Evolutionary conservation across 2,888 invertebrate genomes (phyloP).

Genomic region (Dryobotodes eremita): DNA sequence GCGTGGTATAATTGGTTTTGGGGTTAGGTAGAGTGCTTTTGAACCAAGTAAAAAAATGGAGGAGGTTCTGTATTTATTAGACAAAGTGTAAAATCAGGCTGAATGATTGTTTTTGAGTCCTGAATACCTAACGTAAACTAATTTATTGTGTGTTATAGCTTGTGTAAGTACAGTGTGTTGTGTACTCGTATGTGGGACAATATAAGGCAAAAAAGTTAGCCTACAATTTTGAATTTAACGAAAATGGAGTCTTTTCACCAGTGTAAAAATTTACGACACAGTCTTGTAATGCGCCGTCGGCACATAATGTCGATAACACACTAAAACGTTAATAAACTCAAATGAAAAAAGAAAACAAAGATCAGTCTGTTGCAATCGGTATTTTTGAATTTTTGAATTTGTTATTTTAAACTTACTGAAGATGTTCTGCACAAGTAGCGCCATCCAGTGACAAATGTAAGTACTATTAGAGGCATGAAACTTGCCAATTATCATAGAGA

Average conservation of each 20-base stretch:
- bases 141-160: not conserved
- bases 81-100: not conserved
- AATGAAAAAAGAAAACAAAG: no score
- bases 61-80: not conserved
- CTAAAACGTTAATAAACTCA: no score
- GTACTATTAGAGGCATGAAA: no score
- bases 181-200: not conserved
- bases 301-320: no score
- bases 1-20: conserved; percentile 20
- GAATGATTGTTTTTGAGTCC: not conserved
- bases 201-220: not conserved
- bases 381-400: no score
- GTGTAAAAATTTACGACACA: no score
- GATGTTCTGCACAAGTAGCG: no score
- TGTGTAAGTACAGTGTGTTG: not conserved
- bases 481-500: no score
- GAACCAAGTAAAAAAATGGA: not conserved
- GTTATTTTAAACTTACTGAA: no score
- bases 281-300: not conserved
- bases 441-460: no score
- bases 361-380: no score
- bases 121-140: not conserved
- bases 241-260: no score
- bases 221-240: not conserved
- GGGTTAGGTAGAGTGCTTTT: conserved; percentile 10